phyloP scores from a whole-genome alignment of 2,113 vertebrate genomes.

The Chaetops frenatus region DNA sequence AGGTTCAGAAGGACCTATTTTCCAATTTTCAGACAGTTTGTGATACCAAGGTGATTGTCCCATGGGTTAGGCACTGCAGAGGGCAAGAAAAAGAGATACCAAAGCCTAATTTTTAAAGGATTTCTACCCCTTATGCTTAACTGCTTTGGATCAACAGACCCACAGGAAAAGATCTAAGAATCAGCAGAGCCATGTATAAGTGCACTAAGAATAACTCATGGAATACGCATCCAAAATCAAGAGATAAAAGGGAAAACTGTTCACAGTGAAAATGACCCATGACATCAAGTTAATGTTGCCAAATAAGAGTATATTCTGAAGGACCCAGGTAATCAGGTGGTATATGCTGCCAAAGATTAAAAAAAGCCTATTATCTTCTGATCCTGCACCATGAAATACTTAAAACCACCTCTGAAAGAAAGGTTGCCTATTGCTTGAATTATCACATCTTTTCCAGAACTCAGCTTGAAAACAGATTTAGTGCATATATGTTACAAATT shows the following conservation, averaged over 20 bases:
- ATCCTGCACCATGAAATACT: background rate
- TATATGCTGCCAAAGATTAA: background rate
- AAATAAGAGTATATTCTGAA: background rate
- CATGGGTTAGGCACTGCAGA: background rate
- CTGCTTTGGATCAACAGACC: background rate
- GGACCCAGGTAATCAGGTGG: background rate
- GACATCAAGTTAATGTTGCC: background rate
- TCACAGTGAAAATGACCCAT: background rate
- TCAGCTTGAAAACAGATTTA: background rate
- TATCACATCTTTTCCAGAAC: background rate
- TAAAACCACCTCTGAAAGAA: background rate
- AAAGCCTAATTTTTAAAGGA: background rate
- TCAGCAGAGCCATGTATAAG: background rate
- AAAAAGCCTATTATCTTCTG: background rate
- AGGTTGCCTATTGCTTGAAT: background rate
- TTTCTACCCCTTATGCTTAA: background rate
- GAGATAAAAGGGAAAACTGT: background rate
- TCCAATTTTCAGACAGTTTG: background rate
- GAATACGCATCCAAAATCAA: background rate
- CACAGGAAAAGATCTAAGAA: background rate
- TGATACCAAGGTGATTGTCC: background rate
- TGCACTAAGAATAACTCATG: background rate
- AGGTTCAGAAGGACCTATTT: background rate
- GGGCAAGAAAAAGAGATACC: background rate
- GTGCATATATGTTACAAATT: background rate